Evolutionary conservation across 2,113 vertebrate genomes (phyloP), one percentile per base, ranked within the genome.

Genomic region (Phaetusa simplex): DNA sequence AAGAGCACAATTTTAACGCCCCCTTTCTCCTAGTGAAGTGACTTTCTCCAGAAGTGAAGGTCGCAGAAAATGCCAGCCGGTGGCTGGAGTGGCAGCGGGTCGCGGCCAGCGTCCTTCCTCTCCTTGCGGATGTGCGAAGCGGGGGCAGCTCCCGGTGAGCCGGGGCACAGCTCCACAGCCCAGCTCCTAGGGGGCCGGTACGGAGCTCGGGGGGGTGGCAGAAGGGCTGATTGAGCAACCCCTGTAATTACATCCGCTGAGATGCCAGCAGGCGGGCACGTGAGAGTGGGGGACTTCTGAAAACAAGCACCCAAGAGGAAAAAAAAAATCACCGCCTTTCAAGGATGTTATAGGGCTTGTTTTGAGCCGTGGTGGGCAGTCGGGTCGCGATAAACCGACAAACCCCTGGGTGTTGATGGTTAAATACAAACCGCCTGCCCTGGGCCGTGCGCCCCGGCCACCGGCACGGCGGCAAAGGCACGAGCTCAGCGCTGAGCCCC

Each of bases 1-100:
- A 59, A 91, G 93, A 95, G 90, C 95, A 89, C 93, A n/a, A 32
- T 92, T 91, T 89, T 64, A 52, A 88, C 78, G 50, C 83, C 71
- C 20, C 3, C 61, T 47, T 87, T 91, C 42, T 83, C 77, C 50
- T 21, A 5, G 47, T 49, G 47, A 49, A 49, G 47, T 49, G 47
- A 22, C 47, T 49, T 49, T 49, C 47, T 49, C 47, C 70, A 66
- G 78, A 83, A 92, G 43, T 6, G 78, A 66, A 89, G 61, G 45
- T 65, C 2, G 3, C 55, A 36, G 85, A 34, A 40, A 34, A 49
- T 5, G 27, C 36, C 55, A 12, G 49, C 23, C 11, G 0, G 62
- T 24, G 81, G 52, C 59, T 66, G 32, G 36, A 52, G 70, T 5
- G 12, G 74, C 74, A 17, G 69, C 7, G 3, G 71, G 62, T 64